Base-by-base conservation (phyloP, 2,888 invertebrate species). In the Melipona beecheii region DNA sequence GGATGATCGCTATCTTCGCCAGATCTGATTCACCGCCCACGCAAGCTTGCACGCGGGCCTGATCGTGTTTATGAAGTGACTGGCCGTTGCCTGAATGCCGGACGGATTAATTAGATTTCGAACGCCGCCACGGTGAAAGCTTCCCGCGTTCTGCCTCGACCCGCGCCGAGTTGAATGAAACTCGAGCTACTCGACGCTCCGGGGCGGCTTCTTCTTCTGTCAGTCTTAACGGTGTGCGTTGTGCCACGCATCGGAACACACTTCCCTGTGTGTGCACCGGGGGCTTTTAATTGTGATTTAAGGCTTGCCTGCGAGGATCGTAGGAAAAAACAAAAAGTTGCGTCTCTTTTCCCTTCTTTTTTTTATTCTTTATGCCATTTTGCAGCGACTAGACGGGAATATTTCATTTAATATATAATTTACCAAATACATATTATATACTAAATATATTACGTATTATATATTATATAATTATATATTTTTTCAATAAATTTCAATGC, bases 101-200 rank as follows among this genome's bases (percentile, higher is more conserved):
- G 76, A 76, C 54, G 76, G 83, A 65, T 83, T 83, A 82, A 83
- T 82, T 77, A 77, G 83, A 83, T 82, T 75, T 77, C 77, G 73
- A 81, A 52, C 76, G 73, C 58, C 52, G 76, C 64, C 73, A 73
- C 75, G 83, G 76, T 77, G 83, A 83, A 81, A 81, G 83, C 68
- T 72, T 56, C 62, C 68, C 78, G 69, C 49, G 79, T 71, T 49
- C 73, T 72, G 65, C 72, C 56, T 56, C 54, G 78, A 24, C n/a
- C n/a, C 78, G 69, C 54, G 78, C 43, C 78, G 71, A 50, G 70
- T 70, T 81, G 79, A 81, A 79, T 78, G 80, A 78, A 81, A 65
- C 65, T 4, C 43, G 27, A 62, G 60, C 54, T 31, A 31, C 58
- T 49, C 43, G 15, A 17, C 17, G 60, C 49, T 31, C 17, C 54